A percentile compares a stretch with the other conserved stretches of the same genome.
Evolutionary conservation across 2,113 vertebrate species (phyloP).

Genomic region (Anarrhichthys ocellatus): DNA sequence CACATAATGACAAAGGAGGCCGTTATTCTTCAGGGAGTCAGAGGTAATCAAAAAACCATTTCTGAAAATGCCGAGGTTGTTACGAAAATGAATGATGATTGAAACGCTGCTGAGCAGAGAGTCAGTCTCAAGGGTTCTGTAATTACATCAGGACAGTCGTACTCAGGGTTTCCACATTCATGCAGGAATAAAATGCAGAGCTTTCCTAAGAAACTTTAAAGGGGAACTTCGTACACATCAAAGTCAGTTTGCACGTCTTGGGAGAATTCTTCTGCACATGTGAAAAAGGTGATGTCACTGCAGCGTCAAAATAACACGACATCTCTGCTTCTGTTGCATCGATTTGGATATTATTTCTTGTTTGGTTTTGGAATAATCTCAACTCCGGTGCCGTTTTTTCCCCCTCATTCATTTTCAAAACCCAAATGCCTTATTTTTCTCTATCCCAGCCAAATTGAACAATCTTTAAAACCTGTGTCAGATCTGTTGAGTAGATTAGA

Average conservation of each 20-base stretch:
- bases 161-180: neutral
- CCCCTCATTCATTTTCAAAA: neutral
- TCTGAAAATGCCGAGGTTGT: neutral
- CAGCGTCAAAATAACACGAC: neutral
- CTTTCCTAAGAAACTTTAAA: neutral
- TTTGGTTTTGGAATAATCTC: neutral
- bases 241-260: neutral
- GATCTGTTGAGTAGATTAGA: neutral
- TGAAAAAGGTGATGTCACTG: too few relatives aligned
- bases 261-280: neutral
- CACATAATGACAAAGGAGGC: conserved; percentile 16
- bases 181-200: too few relatives aligned
- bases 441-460: neutral
- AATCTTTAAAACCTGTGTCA: neutral
- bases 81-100: neutral
- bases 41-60: neutral
- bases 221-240: neutral
- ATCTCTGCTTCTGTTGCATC: neutral
- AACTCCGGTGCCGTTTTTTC: neutral
- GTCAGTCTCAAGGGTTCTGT: conserved; percentile 2
- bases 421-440: neutral
- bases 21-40: conserved; percentile 23
- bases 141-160: neutral
- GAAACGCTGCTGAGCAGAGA: conserved; percentile 9
- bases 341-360: neutral